Percentiles rank a stretch among this genome's conserved stretches.
Conservation (phyloP, 2,888 invertebrate genomes). For the Tachystola acroxantha region DNA sequence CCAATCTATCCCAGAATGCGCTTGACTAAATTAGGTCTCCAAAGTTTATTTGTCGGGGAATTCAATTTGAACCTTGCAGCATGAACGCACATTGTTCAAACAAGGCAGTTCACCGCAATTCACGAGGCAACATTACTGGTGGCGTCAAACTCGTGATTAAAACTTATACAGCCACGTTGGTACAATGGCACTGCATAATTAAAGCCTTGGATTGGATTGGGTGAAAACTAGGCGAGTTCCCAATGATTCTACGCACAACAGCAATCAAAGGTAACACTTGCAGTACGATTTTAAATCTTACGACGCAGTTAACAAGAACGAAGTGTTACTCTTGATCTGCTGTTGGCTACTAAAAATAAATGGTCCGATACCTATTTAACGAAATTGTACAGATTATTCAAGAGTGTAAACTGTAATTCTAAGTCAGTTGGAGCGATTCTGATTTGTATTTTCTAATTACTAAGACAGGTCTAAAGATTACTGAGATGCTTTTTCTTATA, state of each 20-base stretch:
- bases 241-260: not conserved
- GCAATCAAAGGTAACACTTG: too few species aligned
- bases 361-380: too few species aligned
- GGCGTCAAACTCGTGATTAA: conserved; percentile 10
- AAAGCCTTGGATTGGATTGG: conserved; percentile 4
- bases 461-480: too few species aligned
- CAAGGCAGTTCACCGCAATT: conserved; percentile 2
- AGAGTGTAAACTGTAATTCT: too few species aligned
- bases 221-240: not conserved
- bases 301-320: too few species aligned
- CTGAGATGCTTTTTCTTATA: too few species aligned
- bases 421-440: too few species aligned
- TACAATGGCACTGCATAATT: conserved; percentile 5
- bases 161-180: conserved; percentile 5
- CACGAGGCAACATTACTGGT: not conserved
- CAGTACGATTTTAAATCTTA: too few species aligned
- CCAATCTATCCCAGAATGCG: not conserved
- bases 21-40: not conserved
- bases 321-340: too few species aligned
- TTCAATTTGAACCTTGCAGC: not conserved
- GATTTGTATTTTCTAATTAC: too few species aligned
- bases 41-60: not conserved
- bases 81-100: conserved; percentile 1
- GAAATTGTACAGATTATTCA: too few species aligned
- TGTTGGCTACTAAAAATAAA: too few species aligned